phyloP scores from a whole-genome alignment of 2,797 vertebrate genomes.

The Siniperca scherzeri region DNA sequence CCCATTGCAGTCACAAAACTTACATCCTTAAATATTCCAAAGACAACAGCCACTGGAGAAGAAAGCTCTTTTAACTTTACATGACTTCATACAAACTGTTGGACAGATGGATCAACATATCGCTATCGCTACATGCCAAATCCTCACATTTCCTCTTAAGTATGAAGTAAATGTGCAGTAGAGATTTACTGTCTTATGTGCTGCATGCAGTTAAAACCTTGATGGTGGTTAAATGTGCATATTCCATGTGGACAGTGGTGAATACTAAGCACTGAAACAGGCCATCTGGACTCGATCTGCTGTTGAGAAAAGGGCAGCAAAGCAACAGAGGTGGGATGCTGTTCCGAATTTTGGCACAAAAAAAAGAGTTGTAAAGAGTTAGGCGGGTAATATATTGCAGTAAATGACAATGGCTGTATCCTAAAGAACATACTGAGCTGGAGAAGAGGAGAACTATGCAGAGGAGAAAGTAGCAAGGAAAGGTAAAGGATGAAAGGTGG shows the following conservation, averaged over 20 bases:
- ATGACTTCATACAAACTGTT: neutral
- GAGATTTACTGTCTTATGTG: neutral
- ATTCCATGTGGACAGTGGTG: conserved; percentile 25
- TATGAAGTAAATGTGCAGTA: neutral
- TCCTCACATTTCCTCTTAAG: conserved; percentile 7
- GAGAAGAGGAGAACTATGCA: neutral
- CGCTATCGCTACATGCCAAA: neutral
- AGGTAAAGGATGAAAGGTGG: conserved; percentile 17
- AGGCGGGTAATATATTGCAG: conserved; percentile 9
- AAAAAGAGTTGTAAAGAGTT: neutral
- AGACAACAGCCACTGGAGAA: neutral
- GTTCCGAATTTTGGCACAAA: conserved; percentile 7
- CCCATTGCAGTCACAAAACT: neutral
- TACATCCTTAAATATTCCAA: neutral
- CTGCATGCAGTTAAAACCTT: conserved; percentile 9
- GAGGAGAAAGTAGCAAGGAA: neutral
- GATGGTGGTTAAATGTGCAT: conserved; percentile 18
- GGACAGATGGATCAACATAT: conserved; percentile 11
- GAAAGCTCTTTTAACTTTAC: conserved; percentile 4
- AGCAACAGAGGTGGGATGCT: conserved; percentile 24
- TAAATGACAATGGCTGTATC: neutral
- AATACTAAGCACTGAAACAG: conserved; percentile 29
- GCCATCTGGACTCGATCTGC: conserved; percentile 45
- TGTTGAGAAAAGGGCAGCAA: conserved; percentile 21
- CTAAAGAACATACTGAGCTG: conserved; percentile 2